Evolutionary conservation across 2,888 invertebrate species (phyloP).

Genomic region (Cephus pulcher): DNA sequence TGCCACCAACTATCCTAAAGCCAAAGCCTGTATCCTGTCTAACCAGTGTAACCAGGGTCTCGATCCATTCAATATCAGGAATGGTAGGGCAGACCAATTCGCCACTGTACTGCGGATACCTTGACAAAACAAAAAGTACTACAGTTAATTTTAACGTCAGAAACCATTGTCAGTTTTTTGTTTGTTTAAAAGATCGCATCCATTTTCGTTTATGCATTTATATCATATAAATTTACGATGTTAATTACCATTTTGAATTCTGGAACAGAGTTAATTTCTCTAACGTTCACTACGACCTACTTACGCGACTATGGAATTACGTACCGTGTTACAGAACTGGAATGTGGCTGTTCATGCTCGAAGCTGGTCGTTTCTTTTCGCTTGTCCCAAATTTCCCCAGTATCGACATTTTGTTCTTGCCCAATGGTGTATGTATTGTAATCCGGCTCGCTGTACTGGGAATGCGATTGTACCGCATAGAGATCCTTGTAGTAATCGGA

Average conservation of each 20-base stretch:
- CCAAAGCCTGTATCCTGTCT: conserved; percentile 97
- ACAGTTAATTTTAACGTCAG: neutral
- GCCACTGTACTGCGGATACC: conserved; percentile 60
- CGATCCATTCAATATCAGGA: conserved; percentile 68
- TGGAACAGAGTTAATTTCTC: neutral
- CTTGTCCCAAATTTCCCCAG: conserved; percentile 64
- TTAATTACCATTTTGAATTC: neutral
- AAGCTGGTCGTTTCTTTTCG: conserved; percentile 73
- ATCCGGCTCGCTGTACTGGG: conserved; percentile 58
- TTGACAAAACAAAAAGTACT: conserved; percentile 29
- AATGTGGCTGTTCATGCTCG: conserved; percentile 71
- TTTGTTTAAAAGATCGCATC: neutral
- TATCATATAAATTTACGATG: neutral
- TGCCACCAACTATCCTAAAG: conserved; percentile 97
- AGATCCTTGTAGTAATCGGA: conserved; percentile 61
- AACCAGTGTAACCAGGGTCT: conserved; percentile 83
- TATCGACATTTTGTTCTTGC: conserved; percentile 64
- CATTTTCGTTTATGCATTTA: neutral
- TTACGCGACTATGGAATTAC: conserved; percentile 15
- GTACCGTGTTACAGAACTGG: conserved; percentile 65
- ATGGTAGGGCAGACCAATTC: conserved; percentile 62
- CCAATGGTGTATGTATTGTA: conserved; percentile 60
- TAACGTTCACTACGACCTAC: neutral
- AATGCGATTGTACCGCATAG: conserved; percentile 53
- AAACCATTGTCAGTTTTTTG: neutral